Percentiles rank a stretch among this genome's conserved stretches.
phyloP scores from a whole-genome alignment of 64 coral and sea anemone genomes.

The Actinia tenebrosa region DNA sequence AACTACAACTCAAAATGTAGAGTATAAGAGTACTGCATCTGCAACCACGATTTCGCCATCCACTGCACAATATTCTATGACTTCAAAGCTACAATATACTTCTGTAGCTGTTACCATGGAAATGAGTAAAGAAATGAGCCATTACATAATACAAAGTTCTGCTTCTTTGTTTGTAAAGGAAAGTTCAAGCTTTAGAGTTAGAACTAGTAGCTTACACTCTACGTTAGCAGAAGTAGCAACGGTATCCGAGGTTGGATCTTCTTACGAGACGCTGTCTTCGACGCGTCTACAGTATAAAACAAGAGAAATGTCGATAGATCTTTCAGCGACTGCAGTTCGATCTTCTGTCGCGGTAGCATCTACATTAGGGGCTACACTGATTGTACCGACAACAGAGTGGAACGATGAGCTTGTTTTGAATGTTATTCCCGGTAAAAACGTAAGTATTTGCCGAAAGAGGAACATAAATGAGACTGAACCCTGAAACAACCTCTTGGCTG shows the following conservation, averaged over 20 bases:
- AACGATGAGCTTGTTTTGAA: neutral
- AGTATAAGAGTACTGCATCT: neutral
- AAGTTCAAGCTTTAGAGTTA: neutral
- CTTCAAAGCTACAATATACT: neutral
- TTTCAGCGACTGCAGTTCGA: neutral
- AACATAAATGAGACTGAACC: too few species aligned
- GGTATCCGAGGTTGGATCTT: neutral
- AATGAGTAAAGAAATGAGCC: neutral
- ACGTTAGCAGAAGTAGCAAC: neutral
- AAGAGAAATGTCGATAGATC: neutral
- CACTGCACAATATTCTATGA: neutral
- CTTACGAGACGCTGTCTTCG: neutral
- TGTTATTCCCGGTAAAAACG: neutral
- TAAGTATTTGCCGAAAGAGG: neutral
- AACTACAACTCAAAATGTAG: neutral
- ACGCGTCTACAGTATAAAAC: neutral
- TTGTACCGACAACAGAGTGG: neutral
- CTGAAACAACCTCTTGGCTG: too few species aligned
- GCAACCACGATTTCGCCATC: neutral
- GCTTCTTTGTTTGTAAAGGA: neutral
- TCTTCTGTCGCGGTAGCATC: neutral
- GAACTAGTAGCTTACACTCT: neutral
- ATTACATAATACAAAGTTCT: neutral
- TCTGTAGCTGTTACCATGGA: neutral
- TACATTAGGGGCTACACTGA: neutral